These are phyloP conservation scores for Dolomedes plantarius DNA, from an alignment of 2,888 invertebrate species.

Conservation along the genomic window DNA sequence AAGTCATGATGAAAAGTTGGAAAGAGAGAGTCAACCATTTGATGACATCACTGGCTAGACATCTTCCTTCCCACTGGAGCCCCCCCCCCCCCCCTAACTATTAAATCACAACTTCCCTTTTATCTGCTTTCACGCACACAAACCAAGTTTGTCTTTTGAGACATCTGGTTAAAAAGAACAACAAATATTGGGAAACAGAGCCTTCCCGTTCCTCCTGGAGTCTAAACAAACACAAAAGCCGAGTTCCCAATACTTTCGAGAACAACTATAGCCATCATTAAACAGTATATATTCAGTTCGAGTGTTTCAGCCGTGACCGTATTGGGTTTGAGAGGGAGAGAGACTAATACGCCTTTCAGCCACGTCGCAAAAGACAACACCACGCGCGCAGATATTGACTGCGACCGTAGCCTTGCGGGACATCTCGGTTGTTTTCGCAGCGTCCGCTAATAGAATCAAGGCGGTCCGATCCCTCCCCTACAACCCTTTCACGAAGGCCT, in stretches of 20 bases:
- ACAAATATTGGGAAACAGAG: not conserved
- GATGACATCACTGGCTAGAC: no score
- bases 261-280: no score
- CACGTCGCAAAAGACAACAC: constrained; percentile 11
- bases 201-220: not conserved
- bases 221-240: not conserved
- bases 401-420: constrained; percentile 1
- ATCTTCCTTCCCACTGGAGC: no score
- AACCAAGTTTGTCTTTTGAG: no score
- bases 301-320: not conserved
- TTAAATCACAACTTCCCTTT: no score
- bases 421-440: constrained; percentile 27
- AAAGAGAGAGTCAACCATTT: no score
- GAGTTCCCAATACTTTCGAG: not conserved
- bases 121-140: no score
- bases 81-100: no score
- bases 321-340: not conserved
- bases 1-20: no score
- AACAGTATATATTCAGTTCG: not conserved
- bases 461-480: not conserved
- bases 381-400: not conserved
- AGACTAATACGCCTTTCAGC: not conserved
- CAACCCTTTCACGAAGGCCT: constrained; percentile 41
- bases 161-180: not conserved
- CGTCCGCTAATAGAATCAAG: constrained; percentile 63